phyloP scores from a whole-genome alignment of 2,113 vertebrate genomes.

The Macrotus californicus region DNA sequence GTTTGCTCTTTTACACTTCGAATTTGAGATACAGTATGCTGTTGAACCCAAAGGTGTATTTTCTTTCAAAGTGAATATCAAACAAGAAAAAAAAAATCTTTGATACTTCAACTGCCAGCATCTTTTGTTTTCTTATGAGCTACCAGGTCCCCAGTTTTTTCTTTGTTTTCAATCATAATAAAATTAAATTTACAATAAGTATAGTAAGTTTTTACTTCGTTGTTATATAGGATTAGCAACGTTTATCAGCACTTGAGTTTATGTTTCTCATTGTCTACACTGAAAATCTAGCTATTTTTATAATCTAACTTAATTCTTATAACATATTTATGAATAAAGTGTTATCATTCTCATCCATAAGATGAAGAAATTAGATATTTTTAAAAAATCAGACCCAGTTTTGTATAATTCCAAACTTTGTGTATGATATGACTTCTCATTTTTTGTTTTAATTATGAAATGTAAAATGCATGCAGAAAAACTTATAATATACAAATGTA shows the following conservation, averaged over 20 bases:
- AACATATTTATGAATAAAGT: background rate
- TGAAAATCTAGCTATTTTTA: background rate
- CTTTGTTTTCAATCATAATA: constrained; percentile 10
- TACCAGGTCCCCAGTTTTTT: background rate
- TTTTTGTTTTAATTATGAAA: background rate
- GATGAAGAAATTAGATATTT: background rate
- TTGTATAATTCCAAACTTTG: background rate
- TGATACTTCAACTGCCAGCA: background rate
- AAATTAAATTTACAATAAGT: background rate
- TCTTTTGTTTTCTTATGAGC: background rate
- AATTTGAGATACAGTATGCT: background rate
- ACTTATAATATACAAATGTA: background rate
- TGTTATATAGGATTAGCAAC: background rate
- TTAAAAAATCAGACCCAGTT: background rate
- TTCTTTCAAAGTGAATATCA: background rate
- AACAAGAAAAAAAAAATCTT: background rate
- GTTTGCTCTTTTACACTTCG: background rate
- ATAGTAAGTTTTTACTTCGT: background rate
- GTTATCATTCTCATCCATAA: background rate
- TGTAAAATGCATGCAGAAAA: background rate
- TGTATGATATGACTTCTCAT: background rate
- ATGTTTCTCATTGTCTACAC: background rate
- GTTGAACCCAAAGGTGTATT: background rate
- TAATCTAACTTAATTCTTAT: background rate
- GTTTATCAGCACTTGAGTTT: background rate